Conservation (phyloP, 2,888 invertebrate species). For the Acrobasis repandana region DNA sequence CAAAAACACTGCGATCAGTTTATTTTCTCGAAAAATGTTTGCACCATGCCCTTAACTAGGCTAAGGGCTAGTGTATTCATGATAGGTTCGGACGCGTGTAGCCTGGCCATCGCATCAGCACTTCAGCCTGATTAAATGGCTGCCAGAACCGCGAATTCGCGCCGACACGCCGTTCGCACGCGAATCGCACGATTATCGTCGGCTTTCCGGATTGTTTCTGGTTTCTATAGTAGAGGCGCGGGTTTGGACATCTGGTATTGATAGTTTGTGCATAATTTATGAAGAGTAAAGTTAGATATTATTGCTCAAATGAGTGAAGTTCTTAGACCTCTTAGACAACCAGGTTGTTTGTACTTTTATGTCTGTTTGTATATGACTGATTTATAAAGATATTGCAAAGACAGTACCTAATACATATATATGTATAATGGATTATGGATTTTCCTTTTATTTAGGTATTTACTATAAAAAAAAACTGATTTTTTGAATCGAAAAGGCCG, state of each 20-base stretch:
- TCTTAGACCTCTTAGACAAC: not conserved
- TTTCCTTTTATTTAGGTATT: no score
- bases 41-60: not conserved
- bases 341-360: not conserved
- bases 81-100: conserved; percentile 57
- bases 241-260: not conserved
- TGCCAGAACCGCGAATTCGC: conserved; percentile 57
- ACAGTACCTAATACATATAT: no score
- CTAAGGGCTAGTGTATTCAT: conserved; percentile 30
- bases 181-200: conserved; percentile 47
- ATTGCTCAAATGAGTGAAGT: not conserved
- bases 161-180: conserved; percentile 55
- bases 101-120: conserved; percentile 62
- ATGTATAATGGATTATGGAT: no score
- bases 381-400: no score
- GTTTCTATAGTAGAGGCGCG: not conserved
- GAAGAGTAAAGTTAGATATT: not conserved
- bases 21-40: not conserved
- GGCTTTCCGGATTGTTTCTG: conserved; percentile 9
- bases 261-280: not conserved
- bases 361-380: no score
- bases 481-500: no score
- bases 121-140: conserved; percentile 73
- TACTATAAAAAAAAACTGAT: no score
- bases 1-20: not conserved